These are phyloP conservation scores for Macrosoma leucophasiata DNA, from an alignment of 2,888 invertebrate species.

Conservation along the genomic window DNA sequence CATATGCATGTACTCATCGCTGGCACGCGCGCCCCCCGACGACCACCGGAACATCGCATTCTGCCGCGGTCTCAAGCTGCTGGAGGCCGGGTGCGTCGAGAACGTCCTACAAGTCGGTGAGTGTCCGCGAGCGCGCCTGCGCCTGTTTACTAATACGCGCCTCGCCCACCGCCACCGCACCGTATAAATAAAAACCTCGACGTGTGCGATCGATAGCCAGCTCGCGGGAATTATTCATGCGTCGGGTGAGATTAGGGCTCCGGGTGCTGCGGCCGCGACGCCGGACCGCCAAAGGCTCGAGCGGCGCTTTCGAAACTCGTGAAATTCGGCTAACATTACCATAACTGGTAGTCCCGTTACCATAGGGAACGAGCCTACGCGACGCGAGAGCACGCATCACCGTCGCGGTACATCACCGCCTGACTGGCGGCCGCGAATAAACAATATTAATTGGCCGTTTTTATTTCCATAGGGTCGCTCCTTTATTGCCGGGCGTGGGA, in stretches of 20 bases:
- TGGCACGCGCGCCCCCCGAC: conserved; percentile 76
- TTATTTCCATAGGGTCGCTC: conserved; percentile 49
- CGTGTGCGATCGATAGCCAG: conserved; percentile 75
- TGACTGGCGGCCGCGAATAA: conserved; percentile 67
- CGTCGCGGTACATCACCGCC: conserved; percentile 55
- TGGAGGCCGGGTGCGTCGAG: conserved; percentile 88
- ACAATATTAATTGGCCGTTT: conserved; percentile 68
- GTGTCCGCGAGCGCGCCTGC: conserved; percentile 76
- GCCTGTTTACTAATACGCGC: conserved; percentile 59
- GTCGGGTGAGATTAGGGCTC: conserved; percentile 66
- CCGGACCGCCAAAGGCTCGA: conserved; percentile 23
- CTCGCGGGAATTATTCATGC: conserved; percentile 75
- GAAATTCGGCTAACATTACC: conserved; percentile 71
- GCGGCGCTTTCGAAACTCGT: conserved; percentile 31
- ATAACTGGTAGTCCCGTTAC: conserved; percentile 73
- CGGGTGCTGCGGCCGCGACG: conserved; percentile 26
- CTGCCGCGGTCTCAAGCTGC: conserved; percentile 88
- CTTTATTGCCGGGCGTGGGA: conserved; percentile 60
- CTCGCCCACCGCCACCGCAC: conserved; percentile 71
- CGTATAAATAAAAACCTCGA: conserved; percentile 75
- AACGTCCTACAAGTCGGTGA: conserved; percentile 93
- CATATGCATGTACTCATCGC: conserved; percentile 92
- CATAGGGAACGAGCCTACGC: conserved; percentile 25
- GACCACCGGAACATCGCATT: conserved; percentile 90
- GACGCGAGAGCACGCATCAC: conserved; percentile 22